Evolutionary conservation across 2,888 invertebrate species (phyloP).

Genomic region (Protodeltote pygarga): DNA sequence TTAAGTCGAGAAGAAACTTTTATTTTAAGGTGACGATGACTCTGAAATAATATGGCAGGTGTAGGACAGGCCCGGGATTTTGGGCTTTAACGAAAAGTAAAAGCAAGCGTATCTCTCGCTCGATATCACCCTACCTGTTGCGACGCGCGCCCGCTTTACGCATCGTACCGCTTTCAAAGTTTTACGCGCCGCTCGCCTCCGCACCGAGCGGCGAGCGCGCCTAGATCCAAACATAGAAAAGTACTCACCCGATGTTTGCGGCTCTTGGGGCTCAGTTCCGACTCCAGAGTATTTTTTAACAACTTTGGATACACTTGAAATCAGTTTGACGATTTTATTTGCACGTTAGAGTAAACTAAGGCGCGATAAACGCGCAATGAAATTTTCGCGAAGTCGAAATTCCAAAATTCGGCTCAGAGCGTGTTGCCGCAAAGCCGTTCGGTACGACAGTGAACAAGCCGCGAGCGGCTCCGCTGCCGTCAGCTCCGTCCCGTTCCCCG

Average conservation of each 20-base stretch:
- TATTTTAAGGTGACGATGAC: constrained; percentile 20
- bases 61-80: constrained; percentile 63
- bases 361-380: constrained; percentile 63
- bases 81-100: constrained; percentile 69
- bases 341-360: constrained; percentile 59
- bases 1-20: constrained; percentile 25
- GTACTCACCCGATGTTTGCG: constrained; percentile 69
- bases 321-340: constrained; percentile 70
- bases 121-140: constrained; percentile 79
- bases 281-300: constrained; percentile 63
- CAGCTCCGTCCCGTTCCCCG: constrained; percentile 37
- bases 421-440: constrained; percentile 60
- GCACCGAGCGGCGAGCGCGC: constrained; percentile 38
- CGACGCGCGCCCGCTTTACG: constrained; percentile 66
- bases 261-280: constrained; percentile 56
- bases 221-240: constrained; percentile 40
- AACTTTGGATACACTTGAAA: constrained; percentile 70
- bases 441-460: constrained; percentile 59
- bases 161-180: constrained; percentile 63
- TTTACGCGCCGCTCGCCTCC: constrained; percentile 67
- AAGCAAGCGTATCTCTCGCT: constrained; percentile 68
- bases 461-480: constrained; percentile 26
- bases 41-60: constrained; percentile 71
- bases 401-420: constrained; percentile 48
- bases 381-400: constrained; percentile 49